These are phyloP conservation scores for Panurus biarmicus DNA, from an alignment of 2,113 vertebrate genomes.

Conservation along the genomic window DNA sequence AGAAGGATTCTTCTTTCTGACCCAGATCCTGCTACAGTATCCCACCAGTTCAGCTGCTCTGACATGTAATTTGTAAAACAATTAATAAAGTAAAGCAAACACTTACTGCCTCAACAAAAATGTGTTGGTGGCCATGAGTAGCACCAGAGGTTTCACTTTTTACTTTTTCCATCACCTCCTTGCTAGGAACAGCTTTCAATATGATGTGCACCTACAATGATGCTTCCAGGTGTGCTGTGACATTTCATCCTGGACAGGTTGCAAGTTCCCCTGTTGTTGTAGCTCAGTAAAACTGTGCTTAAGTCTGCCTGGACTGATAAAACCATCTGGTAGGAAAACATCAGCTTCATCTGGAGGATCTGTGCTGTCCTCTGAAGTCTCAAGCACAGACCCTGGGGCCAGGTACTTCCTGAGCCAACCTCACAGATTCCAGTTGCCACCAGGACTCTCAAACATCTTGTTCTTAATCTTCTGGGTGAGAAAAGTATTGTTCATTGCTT, in stretches of 20 bases:
- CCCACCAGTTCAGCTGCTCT: not conserved
- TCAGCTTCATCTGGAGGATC: not conserved
- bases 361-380: not conserved
- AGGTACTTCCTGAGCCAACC: not conserved
- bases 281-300: not conserved
- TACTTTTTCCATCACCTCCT: accelerated
- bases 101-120: not conserved
- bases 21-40: not conserved
- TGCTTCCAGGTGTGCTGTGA: not conserved
- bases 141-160: not conserved
- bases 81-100: not conserved
- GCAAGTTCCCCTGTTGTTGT: too few relatives aligned
- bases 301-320: not conserved
- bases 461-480: not conserved
- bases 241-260: not conserved
- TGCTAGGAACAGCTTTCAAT: not conserved
- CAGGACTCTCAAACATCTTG: not conserved
- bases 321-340: not conserved
- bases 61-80: not conserved
- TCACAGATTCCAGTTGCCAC: not conserved
- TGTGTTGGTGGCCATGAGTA: not conserved
- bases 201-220: too few relatives aligned
- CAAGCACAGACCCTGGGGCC: not conserved
- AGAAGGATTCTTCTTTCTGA: not conserved
- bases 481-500: not conserved